phyloP scores from a whole-genome alignment of 2,888 invertebrate genomes.

The Lepidonotus clava region DNA sequence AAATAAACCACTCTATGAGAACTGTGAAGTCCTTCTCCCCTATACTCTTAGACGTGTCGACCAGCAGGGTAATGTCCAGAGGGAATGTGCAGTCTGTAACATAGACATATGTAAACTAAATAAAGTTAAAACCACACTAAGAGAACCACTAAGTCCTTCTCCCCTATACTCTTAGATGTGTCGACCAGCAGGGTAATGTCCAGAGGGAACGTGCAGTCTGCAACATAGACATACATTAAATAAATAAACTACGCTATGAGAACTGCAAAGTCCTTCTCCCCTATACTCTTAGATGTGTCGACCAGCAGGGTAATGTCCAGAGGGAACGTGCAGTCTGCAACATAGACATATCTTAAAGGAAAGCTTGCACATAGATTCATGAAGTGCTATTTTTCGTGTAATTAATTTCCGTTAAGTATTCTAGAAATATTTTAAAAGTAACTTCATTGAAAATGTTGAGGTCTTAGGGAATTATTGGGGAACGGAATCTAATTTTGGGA shows the following conservation, averaged over 20 bases:
- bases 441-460: too few relatives aligned
- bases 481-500: too few relatives aligned
- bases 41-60: constrained; percentile 59
- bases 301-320: constrained; percentile 59
- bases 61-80: constrained; percentile 58
- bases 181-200: constrained; percentile 61
- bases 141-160: constrained; percentile 46
- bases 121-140: constrained; percentile 56
- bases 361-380: too few relatives aligned
- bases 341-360: too few relatives aligned
- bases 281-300: constrained; percentile 58
- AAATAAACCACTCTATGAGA: constrained; percentile 53
- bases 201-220: constrained; percentile 56
- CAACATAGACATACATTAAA: too few relatives aligned
- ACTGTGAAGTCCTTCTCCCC: constrained; percentile 54
- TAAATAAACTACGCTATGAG: constrained; percentile 51
- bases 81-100: constrained; percentile 57
- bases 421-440: too few relatives aligned
- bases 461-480: too few relatives aligned
- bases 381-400: too few relatives aligned
- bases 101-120: too few relatives aligned
- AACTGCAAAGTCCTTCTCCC: constrained; percentile 51
- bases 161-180: constrained; percentile 57
- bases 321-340: constrained; percentile 55
- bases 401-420: too few relatives aligned